These are phyloP conservation scores for Pempheris klunzingeri DNA, from an alignment of 2,797 vertebrate species.

Conservation along the genomic window DNA sequence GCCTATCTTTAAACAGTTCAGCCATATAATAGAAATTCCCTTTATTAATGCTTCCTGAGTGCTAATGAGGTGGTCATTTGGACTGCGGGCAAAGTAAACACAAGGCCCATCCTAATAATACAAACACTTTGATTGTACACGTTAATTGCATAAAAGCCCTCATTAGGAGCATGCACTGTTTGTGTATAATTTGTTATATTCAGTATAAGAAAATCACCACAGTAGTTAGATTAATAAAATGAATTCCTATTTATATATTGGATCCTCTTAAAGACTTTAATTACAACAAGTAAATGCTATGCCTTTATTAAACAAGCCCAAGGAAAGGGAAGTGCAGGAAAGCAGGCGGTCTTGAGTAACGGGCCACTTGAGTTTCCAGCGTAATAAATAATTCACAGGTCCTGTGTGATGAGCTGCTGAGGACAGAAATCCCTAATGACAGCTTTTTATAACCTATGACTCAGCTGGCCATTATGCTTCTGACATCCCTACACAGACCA, in stretches of 20 bases:
- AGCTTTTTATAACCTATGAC: conserved; percentile 90
- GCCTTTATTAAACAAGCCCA: conserved; percentile 82
- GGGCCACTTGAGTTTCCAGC: conserved; percentile 84
- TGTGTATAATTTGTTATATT: conserved; percentile 60
- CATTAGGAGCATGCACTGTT: conserved; percentile 55
- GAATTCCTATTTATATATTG: conserved; percentile 58
- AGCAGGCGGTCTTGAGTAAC: conserved; percentile 81
- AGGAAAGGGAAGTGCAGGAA: conserved; percentile 79
- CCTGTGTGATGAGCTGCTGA: conserved; percentile 86
- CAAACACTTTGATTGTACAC: conserved; percentile 71
- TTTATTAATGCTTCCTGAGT: conserved; percentile 49
- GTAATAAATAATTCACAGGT: conserved; percentile 89
- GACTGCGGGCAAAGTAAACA: conserved; percentile 72
- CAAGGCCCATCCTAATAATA: conserved; percentile 62
- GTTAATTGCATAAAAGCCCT: conserved; percentile 58
- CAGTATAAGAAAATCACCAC: conserved; percentile 41
- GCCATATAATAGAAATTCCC: conserved; percentile 38
- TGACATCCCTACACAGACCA: conserved; percentile 84
- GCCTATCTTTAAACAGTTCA: conserved; percentile 12
- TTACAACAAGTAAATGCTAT: conserved; percentile 60
- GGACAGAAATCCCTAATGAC: conserved; percentile 88
- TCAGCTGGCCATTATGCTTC: conserved; percentile 85
- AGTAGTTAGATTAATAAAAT: conserved; percentile 65
- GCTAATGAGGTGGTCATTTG: conserved; percentile 76
- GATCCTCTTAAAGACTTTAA: conserved; percentile 62